Percentiles rank a stretch among this genome's conserved stretches.
phyloP scores from a whole-genome alignment of 2,888 invertebrate species.

The Melanchra persicariae region DNA sequence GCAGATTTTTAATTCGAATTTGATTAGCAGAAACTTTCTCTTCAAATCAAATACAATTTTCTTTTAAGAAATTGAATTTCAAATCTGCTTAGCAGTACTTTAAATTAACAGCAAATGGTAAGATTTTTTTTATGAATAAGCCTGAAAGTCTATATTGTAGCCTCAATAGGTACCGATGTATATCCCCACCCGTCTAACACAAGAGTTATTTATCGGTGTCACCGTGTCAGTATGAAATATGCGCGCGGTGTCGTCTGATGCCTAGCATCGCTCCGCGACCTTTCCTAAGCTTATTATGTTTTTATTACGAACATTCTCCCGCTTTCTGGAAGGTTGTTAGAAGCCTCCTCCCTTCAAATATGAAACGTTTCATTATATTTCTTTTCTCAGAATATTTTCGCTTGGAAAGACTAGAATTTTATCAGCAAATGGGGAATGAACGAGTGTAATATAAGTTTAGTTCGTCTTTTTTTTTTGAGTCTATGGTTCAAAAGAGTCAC shows the following conservation, averaged over 20 bases:
- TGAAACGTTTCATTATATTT: conserved; percentile 55
- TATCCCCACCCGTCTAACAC: not conserved
- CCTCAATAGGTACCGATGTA: too few species aligned
- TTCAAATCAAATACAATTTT: too few species aligned
- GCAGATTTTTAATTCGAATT: too few species aligned
- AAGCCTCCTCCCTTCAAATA: conserved; percentile 34
- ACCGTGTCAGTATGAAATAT: conserved; percentile 31
- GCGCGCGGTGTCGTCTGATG: conserved; percentile 33
- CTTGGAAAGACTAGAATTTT: conserved; percentile 30
- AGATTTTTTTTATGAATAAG: too few species aligned
- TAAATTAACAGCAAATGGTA: too few species aligned
- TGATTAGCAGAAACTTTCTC: too few species aligned
- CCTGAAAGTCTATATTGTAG: too few species aligned
- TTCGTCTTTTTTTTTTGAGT: not conserved
- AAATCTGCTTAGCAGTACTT: too few species aligned
- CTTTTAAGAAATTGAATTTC: too few species aligned
- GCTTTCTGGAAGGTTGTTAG: conserved; percentile 40
- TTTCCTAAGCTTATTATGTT: conserved; percentile 54
- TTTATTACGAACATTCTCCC: conserved; percentile 57
- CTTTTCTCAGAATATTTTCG: conserved; percentile 39
- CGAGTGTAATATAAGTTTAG: conserved; percentile 5
- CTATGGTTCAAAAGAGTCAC: too few species aligned
- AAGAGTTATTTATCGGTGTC: conserved; percentile 36
- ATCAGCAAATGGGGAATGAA: not conserved
- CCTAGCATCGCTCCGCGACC: conserved; percentile 22